Evolutionary conservation across 92 coral and sea anemone genomes (phyloP).

Genomic region (Epizoanthus stellaris): DNA sequence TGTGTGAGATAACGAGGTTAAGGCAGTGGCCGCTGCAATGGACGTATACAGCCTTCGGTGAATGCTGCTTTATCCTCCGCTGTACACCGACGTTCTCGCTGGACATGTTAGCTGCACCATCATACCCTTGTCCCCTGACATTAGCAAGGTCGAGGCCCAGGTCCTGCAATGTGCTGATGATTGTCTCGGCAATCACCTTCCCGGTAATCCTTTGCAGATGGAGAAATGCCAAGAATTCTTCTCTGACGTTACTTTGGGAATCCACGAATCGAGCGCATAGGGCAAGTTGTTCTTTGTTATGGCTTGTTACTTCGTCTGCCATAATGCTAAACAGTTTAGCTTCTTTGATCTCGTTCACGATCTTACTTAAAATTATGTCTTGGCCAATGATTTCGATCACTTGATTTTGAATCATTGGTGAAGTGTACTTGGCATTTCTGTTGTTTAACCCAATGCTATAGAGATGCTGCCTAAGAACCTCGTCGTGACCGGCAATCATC

Average conservation of each 20-base stretch:
- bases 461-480: too few relatives aligned
- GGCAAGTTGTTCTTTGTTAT: slow-evolving; percentile 27
- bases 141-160: slow-evolving; percentile 42
- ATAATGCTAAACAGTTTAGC: slow-evolving; percentile 1
- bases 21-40: slow-evolving; percentile 62
- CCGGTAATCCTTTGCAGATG: slow-evolving; percentile 43
- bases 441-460: not conserved
- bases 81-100: slow-evolving; percentile 53
- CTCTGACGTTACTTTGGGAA: slow-evolving; percentile 31
- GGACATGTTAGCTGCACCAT: slow-evolving; percentile 63
- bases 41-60: slow-evolving; percentile 60
- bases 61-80: slow-evolving; percentile 47
- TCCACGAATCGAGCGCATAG: slow-evolving; percentile 40
- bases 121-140: slow-evolving; percentile 65
- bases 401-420: slow-evolving; percentile 27
- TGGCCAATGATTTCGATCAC: slow-evolving; percentile 28
- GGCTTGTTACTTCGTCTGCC: slow-evolving; percentile 37
- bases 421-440: slow-evolving; percentile 19
- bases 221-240: slow-evolving; percentile 31
- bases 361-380: not conserved
- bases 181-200: slow-evolving; percentile 47
- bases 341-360: slow-evolving; percentile 1
- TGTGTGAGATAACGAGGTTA: slow-evolving; percentile 50
- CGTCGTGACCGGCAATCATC: not conserved
- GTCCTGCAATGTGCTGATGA: slow-evolving; percentile 51